A percentile compares a stretch with the other conserved stretches of the same genome.
Evolutionary conservation across 1,140 invertebrate species (phyloP).

Genomic region (Trachymyrmex septentrionalis): DNA sequence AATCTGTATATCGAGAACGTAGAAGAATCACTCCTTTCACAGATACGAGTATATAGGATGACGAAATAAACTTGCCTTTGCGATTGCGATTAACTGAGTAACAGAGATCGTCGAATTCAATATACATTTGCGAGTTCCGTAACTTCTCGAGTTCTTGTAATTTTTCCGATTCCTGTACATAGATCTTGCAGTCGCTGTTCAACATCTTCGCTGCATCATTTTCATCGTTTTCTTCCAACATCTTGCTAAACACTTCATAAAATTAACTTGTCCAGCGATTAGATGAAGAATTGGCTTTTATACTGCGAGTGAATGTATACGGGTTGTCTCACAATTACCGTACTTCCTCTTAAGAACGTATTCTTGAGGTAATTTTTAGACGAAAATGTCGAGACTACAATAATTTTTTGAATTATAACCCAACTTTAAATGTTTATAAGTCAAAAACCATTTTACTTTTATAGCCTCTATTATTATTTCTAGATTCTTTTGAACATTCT

Average conservation of each 20-base stretch:
- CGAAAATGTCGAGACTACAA: no score
- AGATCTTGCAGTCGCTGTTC: constrained; percentile 21
- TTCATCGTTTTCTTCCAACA: neutral
- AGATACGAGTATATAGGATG: neutral
- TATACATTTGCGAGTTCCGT: constrained; percentile 14
- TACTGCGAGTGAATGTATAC: no score
- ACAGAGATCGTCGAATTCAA: constrained; percentile 68
- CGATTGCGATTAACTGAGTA: constrained; percentile 51
- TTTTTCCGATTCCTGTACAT: constrained; percentile 11
- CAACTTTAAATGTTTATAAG: no score
- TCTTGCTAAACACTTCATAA: neutral
- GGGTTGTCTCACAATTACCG: no score
- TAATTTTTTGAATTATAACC: no score
- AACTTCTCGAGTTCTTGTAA: neutral
- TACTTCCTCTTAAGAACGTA: no score
- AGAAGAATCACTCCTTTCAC: neutral
- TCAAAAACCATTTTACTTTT: no score
- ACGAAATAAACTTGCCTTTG: constrained; percentile 65
- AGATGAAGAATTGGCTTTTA: neutral
- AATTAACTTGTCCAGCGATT: neutral
- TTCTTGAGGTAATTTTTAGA: no score
- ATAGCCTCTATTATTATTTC: no score
- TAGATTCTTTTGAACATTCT: no score
- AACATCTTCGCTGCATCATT: neutral
- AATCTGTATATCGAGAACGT: no score